These are phyloP conservation scores for Montipora foliosa DNA, from an alignment of 64 coral and sea anemone species.

Conservation along the genomic window DNA sequence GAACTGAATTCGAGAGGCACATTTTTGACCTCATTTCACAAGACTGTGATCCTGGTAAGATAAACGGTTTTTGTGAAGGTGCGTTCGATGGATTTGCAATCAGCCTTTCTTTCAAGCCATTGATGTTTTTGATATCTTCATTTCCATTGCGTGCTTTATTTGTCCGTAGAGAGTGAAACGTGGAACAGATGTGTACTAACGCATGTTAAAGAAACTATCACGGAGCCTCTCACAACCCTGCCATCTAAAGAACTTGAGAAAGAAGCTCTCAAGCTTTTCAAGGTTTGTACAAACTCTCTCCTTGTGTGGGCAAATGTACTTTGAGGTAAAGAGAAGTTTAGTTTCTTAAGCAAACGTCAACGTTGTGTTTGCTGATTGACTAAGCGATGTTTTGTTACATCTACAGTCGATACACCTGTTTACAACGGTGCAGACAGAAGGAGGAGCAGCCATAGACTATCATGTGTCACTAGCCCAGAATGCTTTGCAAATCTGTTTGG, in stretches of 20 bases:
- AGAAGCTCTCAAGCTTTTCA: conserved; percentile 95
- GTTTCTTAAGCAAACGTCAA: too few species aligned
- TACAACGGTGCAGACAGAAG: conserved; percentile 83
- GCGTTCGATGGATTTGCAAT: too few species aligned
- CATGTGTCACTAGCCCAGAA: conserved; percentile 99
- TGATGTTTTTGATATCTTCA: background rate
- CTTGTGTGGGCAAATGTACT: background rate
- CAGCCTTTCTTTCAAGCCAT: too few species aligned
- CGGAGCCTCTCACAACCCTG: conserved; percentile 87
- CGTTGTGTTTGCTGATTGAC: background rate
- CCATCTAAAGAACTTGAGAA: conserved; percentile 90
- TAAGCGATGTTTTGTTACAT: background rate
- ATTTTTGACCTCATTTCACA: conserved; percentile 75
- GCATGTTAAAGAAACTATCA: conserved; percentile 79
- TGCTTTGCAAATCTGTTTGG: conserved; percentile 92
- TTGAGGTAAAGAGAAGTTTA: background rate
- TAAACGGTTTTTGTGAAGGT: background rate
- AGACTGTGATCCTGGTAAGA: conserved; percentile 88
- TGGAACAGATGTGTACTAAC: conserved; percentile 90
- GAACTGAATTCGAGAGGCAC: conserved; percentile 86
- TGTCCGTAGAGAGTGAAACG: conserved; percentile 75
- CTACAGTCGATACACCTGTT: conserved; percentile 90
- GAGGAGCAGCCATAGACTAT: conserved; percentile 95
- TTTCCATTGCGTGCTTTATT: background rate
- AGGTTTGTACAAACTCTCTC: conserved; percentile 62